phyloP scores from a whole-genome alignment of 2,888 invertebrate species.

The Polydrusus cervinus region DNA sequence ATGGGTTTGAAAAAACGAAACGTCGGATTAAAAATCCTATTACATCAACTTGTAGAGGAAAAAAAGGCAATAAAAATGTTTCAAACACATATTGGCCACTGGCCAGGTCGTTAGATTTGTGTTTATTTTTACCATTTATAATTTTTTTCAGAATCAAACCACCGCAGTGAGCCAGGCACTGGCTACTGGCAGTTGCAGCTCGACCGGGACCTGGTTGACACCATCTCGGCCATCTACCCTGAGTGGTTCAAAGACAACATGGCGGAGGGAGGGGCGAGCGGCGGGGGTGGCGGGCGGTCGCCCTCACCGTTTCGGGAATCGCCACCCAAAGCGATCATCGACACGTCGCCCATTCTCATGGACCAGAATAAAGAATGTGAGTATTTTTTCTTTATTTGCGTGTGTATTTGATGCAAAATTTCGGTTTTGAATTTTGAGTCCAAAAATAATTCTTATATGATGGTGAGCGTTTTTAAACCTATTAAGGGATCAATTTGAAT shows the following conservation, averaged over 20 bases:
- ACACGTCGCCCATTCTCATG: constrained; percentile 95
- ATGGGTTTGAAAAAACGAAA: too few relatives aligned
- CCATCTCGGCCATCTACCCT: constrained; percentile 93
- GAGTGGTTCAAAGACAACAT: constrained; percentile 87
- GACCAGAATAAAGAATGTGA: constrained; percentile 99
- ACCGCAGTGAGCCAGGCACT: constrained; percentile 77
- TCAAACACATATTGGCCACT: too few relatives aligned
- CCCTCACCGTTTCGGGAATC: constrained; percentile 74
- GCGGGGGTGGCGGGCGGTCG: constrained; percentile 61
- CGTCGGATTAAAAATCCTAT: too few relatives aligned
- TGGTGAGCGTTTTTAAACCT: too few relatives aligned
- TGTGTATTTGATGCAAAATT: too few relatives aligned
- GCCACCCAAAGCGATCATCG: constrained; percentile 93
- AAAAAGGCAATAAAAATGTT: too few relatives aligned
- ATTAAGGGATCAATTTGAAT: too few relatives aligned
- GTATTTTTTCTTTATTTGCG: constrained; percentile 69
- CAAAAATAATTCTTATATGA: too few relatives aligned
- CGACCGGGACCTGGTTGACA: constrained; percentile 94
- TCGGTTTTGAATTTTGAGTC: too few relatives aligned
- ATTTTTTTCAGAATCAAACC: constrained; percentile 81
- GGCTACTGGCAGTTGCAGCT: constrained; percentile 94
- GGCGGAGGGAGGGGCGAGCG: constrained; percentile 62
- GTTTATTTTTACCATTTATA: too few relatives aligned
- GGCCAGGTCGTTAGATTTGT: too few relatives aligned
- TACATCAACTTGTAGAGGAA: too few relatives aligned